Evolutionary conservation across 2,888 invertebrate genomes (phyloP).

Genomic region (Polymixis flavicincta): DNA sequence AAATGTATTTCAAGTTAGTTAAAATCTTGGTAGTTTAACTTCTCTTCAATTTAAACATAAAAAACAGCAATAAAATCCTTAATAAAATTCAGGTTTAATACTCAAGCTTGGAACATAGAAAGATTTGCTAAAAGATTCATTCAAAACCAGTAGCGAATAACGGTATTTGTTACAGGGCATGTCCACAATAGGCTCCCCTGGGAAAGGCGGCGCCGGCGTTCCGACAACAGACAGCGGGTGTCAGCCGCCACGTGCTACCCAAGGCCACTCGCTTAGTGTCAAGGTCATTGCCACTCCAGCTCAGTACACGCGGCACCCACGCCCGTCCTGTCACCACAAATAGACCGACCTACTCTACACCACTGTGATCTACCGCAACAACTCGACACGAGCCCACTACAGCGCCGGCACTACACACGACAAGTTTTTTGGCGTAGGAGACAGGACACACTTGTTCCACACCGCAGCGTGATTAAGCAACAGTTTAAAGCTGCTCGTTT

Average conservation of each 20-base stretch:
- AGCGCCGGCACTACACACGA: constrained; percentile 58
- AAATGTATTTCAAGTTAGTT: not conserved
- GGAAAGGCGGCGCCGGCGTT: constrained; percentile 90
- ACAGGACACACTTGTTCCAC: constrained; percentile 55
- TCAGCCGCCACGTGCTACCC: constrained; percentile 91
- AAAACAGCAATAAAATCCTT: not conserved
- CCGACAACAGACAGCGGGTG: constrained; percentile 91
- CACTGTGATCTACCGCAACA: constrained; percentile 82
- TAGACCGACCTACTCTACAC: constrained; percentile 88
- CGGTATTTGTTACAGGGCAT: constrained; percentile 77
- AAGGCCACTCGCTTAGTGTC: constrained; percentile 91
- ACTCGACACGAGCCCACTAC: constrained; percentile 75
- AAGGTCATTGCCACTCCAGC: constrained; percentile 91
- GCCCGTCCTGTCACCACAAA: constrained; percentile 90
- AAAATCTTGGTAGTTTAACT: not conserved
- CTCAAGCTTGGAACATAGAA: not conserved
- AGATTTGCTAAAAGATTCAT: constrained; percentile 1
- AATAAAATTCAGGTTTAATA: not conserved
- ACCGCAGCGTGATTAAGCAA: constrained; percentile 38
- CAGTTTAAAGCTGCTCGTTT: constrained; percentile 30
- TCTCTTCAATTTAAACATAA: not conserved
- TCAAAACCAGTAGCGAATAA: constrained; percentile 63
- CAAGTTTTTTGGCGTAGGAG: constrained; percentile 64
- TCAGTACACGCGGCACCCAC: constrained; percentile 90
- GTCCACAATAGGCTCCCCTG: constrained; percentile 89